Base-by-base conservation (phyloP, 2,888 invertebrate species). In the Opisthograptis luteolata region DNA sequence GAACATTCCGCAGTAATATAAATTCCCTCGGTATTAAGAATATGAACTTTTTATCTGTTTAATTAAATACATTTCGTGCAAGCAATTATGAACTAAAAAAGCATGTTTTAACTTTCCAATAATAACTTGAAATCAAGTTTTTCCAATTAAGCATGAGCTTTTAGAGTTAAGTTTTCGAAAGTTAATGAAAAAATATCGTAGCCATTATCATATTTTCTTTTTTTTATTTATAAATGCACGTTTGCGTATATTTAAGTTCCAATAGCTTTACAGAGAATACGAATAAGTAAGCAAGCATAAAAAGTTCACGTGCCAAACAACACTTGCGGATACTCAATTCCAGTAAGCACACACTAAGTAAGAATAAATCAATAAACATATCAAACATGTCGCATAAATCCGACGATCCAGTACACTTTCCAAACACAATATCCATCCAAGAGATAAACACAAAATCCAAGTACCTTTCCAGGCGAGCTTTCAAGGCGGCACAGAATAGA, bases 391-490 rank as follows among this genome's bases (percentile, higher is more conserved):
- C 10, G 42, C 30, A 12, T 31, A 31, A 30, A 24, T 37, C 36
- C 42, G 13, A 17, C 28, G 27, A 32, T 34, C 36, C 14, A 46
- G 41, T 41, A 47, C 39, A 56, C 52, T 50, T 43, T 57, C 46
- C 27, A 36, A 56, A 52, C 55, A 59, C 44, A 50, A 58, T n/a
- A n/a, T n/a, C n/a, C n/a, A n/a, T 52, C 48, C 60, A 62, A 65
- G 60, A 66, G 62, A 65, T 55, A 59, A 60, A 70, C 75, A 76
- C 73, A 70, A 68, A 73, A 76, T 74, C 73, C 73, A 58, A 59
- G 76, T 85, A 87, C 87, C 87, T 88, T 85, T 79, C 72, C 78
- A 81, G 81, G 81, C 70, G 82, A 75, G 76, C 52, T 68, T 65
- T 57, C 66, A 65, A 54, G 22, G 42, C 55, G 46, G 62, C 72